A percentile compares a stretch with the other conserved stretches of the same genome.
These are phyloP conservation scores for Polydrusus cervinus DNA, from an alignment of 2,888 invertebrate species.

Conservation along the genomic window DNA sequence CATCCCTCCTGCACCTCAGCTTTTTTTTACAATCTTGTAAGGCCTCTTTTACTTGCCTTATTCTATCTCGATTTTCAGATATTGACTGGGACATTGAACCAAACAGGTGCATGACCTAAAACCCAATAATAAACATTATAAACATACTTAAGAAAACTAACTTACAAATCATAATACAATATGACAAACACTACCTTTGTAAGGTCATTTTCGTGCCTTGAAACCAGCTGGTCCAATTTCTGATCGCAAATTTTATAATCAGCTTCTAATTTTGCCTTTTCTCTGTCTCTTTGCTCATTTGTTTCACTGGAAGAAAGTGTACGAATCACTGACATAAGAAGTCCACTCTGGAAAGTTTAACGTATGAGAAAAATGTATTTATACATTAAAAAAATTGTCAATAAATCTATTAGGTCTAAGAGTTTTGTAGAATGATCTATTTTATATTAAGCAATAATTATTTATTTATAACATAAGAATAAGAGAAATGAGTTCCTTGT, in stretches of 20 bases:
- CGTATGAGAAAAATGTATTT: not conserved
- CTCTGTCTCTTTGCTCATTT: slow-evolving; percentile 93
- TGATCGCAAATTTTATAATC: slow-evolving; percentile 95
- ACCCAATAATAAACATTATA: slow-evolving; percentile 2
- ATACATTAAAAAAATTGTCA: not conserved
- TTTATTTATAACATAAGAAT: too few relatives aligned
- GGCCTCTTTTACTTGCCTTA: slow-evolving; percentile 86
- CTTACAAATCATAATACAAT: too few relatives aligned
- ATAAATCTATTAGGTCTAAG: too few relatives aligned
- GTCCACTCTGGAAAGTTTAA: slow-evolving; percentile 80
- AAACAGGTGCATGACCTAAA: slow-evolving; percentile 78
- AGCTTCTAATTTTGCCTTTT: slow-evolving; percentile 93
- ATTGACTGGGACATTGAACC: slow-evolving; percentile 84
- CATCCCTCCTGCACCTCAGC: slow-evolving; percentile 92
- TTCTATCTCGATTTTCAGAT: slow-evolving; percentile 83
- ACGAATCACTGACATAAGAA: slow-evolving; percentile 95
- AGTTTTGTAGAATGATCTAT: too few relatives aligned
- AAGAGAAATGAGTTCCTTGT: too few relatives aligned
- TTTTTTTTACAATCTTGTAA: slow-evolving; percentile 88
- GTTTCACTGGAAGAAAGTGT: slow-evolving; percentile 95
- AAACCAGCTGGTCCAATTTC: slow-evolving; percentile 90
- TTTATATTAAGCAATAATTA: too few relatives aligned
- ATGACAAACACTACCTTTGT: slow-evolving; percentile 76
- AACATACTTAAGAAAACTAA: too few relatives aligned
- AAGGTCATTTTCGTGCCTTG: slow-evolving; percentile 90